A percentile compares a stretch with the other conserved stretches of the same genome.
Conservation (phyloP, 2,888 invertebrate genomes). For the Thera obeliscata region DNA sequence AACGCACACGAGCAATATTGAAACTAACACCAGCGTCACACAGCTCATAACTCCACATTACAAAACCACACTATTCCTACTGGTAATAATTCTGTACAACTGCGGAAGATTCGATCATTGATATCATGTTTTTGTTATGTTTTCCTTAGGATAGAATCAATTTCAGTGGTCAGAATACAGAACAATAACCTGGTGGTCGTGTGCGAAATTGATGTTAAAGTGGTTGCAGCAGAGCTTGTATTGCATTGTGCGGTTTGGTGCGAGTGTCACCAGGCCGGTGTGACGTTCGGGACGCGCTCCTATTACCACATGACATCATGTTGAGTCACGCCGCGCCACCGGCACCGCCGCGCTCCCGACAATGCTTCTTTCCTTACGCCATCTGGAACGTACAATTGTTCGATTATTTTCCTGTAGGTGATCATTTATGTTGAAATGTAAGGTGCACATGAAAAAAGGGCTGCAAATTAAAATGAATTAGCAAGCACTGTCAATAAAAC, state of each 20-base stretch:
- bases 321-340: slow-evolving; percentile 67
- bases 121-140: slow-evolving; percentile 5
- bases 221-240: neutral
- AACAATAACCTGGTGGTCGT: neutral
- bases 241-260: slow-evolving; percentile 2
- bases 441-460: no score
- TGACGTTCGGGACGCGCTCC: slow-evolving; percentile 75
- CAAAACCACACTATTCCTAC: neutral
- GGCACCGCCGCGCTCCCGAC: slow-evolving; percentile 47
- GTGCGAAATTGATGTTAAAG: slow-evolving; percentile 6
- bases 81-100: slow-evolving; percentile 4
- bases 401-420: slow-evolving; percentile 36
- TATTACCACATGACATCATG: slow-evolving; percentile 78
- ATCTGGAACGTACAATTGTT: slow-evolving; percentile 62
- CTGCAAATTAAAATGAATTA: neutral
- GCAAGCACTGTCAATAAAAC: neutral
- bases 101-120: slow-evolving; percentile 1
- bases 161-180: slow-evolving; percentile 1
- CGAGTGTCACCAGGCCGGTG: slow-evolving; percentile 18
- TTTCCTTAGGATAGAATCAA: slow-evolving; percentile 3
- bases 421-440: neutral
- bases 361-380: slow-evolving; percentile 55
- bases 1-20: slow-evolving; percentile 3
- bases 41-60: neutral
- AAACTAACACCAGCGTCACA: slow-evolving; percentile 4